Evolutionary conservation across 2,888 invertebrate species (phyloP), one percentile per base, ranked within the genome.

Genomic region (Gortyna flavago): DNA sequence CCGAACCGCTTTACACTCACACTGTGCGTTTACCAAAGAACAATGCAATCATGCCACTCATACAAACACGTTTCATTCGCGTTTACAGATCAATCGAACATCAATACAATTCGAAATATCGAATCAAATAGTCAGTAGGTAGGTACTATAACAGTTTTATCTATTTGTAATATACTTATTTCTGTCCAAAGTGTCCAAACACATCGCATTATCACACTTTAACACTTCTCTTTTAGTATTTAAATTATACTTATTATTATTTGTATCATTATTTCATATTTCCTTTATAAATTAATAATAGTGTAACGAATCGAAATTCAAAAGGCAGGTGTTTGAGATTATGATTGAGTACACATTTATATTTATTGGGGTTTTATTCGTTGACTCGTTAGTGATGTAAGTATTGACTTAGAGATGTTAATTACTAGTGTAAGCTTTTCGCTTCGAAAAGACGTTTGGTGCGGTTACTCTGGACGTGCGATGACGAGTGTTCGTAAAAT

Each of bases 261-360:
- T 74, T 67, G 9, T 75, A 67, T 61, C 4, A 38, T 75, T 62
- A 48, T 70, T 79, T 65, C 25, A 57, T 57, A 44, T 72, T 71
- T 72, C 61, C 32, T 69, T 65, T 65, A 54, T 16, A 77, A 72
- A 71, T 67, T 41, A 70, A 16, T 69, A 72, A 44, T 72, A 71
- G 64, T 68, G 18, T 73, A 70, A 72, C n/a, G 48, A 57, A 64
- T 41, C 64, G 13, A 83, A 83, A 89, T 86, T 89, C 77, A 73
- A 85, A 88, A 83, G 57, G 54, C 68, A 84, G 68, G 65, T 73
- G 84, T 86, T 86, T 57, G 83, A 87, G 87, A 88, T 88, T 89
- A 87, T 85, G 83, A 80, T 89, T 88, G 88, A 91, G 91, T 90
- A 91, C 91, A 92, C 92, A 90, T 87, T 65, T 87, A 85, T 85